Conservation (phyloP, 2,888 invertebrate genomes). For the Elmis aenea region DNA sequence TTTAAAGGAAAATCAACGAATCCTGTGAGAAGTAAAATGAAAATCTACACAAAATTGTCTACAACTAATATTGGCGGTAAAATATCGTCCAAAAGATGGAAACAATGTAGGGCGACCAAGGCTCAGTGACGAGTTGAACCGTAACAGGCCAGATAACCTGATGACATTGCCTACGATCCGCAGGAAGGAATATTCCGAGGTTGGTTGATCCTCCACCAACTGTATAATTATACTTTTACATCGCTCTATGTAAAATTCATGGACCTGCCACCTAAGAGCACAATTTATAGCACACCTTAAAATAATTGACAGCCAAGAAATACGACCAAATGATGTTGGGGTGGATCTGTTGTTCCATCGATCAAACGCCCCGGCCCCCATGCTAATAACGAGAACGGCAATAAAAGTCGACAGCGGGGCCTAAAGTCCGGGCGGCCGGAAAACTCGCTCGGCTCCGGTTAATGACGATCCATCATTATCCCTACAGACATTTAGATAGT, state of each 20-base stretch:
- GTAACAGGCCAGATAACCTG: too few species aligned
- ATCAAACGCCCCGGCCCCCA: conserved; percentile 19
- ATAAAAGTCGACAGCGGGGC: conserved; percentile 12
- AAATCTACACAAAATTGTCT: too few species aligned
- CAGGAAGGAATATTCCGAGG: too few species aligned
- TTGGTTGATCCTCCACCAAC: too few species aligned
- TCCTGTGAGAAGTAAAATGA: too few species aligned
- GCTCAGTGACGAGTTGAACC: too few species aligned
- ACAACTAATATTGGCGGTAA: too few species aligned
- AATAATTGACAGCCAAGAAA: conserved; percentile 40
- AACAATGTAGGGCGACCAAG: too few species aligned
- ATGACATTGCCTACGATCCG: too few species aligned
- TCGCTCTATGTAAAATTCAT: conserved; percentile 42
- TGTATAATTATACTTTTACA: conserved; percentile 38
- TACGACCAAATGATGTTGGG: conserved; percentile 26
- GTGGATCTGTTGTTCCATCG: conserved; percentile 27
- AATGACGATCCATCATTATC: conserved; percentile 19
- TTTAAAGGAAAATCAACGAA: too few species aligned
- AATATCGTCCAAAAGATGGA: too few species aligned
- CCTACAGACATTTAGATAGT: conserved; percentile 17
- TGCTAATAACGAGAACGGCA: conserved; percentile 17
- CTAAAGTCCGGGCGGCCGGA: conserved; percentile 10
- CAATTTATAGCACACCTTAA: conserved; percentile 40
- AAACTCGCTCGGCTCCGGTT: conserved; percentile 13
- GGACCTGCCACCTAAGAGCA: conserved; percentile 37